Evolutionary conservation across 2,888 invertebrate species (phyloP).

Genomic region (Pristionchus arcanus): DNA sequence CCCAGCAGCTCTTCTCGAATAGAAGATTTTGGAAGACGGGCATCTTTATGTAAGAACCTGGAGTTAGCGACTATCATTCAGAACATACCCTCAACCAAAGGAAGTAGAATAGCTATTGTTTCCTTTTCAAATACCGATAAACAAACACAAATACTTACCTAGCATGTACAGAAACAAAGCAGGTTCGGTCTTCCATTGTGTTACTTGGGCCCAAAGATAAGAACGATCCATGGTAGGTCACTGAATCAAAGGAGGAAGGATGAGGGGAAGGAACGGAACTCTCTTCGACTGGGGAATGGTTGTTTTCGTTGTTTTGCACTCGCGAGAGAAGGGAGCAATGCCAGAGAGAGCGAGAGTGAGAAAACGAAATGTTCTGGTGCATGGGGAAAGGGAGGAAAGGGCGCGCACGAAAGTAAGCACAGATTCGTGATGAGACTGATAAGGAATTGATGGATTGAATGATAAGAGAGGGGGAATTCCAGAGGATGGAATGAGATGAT

Average conservation of each 20-base stretch:
- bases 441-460: conserved; percentile 31
- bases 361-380: background rate
- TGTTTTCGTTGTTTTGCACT: conserved; percentile 25
- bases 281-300: background rate
- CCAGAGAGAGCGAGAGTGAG: background rate
- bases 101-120: background rate
- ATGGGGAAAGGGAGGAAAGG: conserved; percentile 5
- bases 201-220: background rate
- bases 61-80: background rate
- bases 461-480: conserved; percentile 24
- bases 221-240: conserved; percentile 45
- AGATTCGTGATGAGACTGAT: conserved; percentile 27
- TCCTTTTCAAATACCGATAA: background rate
- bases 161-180: conserved; percentile 53
- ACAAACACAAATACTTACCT: background rate
- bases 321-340: conserved; percentile 4
- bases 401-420: background rate
- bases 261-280: conserved; percentile 8
- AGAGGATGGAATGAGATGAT: conserved; percentile 43
- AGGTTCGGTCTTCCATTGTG: conserved; percentile 54
- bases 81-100: background rate
- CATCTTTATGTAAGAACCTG: conserved; percentile 52
- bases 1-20: conserved; percentile 56
- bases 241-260: background rate
- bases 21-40: conserved; percentile 55